A percentile compares a stretch with the other conserved stretches of the same genome.
These are phyloP conservation scores for Clarias pachynema DNA, from an alignment of 2,797 vertebrate species.

Conservation along the genomic window DNA sequence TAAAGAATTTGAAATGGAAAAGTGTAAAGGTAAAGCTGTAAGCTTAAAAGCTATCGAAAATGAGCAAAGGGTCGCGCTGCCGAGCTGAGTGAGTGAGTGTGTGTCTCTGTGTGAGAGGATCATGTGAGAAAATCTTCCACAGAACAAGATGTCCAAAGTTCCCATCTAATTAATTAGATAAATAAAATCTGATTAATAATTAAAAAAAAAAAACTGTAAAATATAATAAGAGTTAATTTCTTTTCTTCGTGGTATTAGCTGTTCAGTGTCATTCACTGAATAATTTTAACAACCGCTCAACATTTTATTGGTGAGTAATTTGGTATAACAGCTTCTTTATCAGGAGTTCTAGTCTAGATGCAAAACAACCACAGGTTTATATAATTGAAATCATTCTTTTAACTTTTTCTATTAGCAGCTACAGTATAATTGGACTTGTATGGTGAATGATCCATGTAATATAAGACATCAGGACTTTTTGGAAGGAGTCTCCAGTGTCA, in stretches of 20 bases:
- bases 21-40: slow-evolving; percentile 19
- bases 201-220: not conserved
- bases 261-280: not conserved
- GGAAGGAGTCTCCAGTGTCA: slow-evolving; percentile 3
- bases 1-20: slow-evolving; percentile 10
- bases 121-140: not conserved
- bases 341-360: not conserved
- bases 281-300: not conserved
- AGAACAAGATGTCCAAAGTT: not conserved
- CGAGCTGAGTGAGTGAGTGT: not conserved
- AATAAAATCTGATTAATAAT: too few species aligned
- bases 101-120: not conserved
- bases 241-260: not conserved
- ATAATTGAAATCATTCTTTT: not conserved
- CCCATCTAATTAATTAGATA: too few species aligned
- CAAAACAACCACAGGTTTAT: not conserved
- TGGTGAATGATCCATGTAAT: not conserved
- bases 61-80: slow-evolving; percentile 1
- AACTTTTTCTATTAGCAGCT: not conserved
- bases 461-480: not conserved
- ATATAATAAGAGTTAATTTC: not conserved
- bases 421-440: not conserved
- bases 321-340: not conserved
- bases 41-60: slow-evolving; percentile 9
- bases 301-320: not conserved